Percentiles rank a stretch among this genome's conserved stretches.
phyloP scores from a whole-genome alignment of 1,140 invertebrate species.

The Magallana ariakensis region DNA sequence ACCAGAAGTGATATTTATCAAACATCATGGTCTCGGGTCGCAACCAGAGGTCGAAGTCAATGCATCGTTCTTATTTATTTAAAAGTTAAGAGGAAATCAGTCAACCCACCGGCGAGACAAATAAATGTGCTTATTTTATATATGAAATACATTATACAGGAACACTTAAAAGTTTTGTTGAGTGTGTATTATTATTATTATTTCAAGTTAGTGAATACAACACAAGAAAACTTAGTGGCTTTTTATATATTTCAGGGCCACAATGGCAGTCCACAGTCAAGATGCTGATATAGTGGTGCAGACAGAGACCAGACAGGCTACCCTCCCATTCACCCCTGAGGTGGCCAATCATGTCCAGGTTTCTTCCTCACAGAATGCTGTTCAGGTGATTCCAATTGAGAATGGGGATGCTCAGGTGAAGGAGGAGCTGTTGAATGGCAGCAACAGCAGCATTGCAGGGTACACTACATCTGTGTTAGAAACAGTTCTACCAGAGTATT shows the following conservation, averaged over 20 bases:
- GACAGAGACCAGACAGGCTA: conserved; percentile 52
- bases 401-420: conserved; percentile 39
- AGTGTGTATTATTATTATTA: too few relatives aligned
- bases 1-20: too few relatives aligned
- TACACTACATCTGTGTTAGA: background rate
- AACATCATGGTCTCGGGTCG: too few relatives aligned
- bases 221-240: too few relatives aligned
- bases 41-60: too few relatives aligned
- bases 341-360: conserved; percentile 55
- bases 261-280: conserved; percentile 49
- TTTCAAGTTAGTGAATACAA: too few relatives aligned
- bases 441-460: conserved; percentile 41
- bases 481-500: background rate
- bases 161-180: too few relatives aligned
- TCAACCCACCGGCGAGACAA: too few relatives aligned
- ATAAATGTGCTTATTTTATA: too few relatives aligned
- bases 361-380: conserved; percentile 63
- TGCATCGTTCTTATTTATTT: too few relatives aligned
- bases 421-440: conserved; percentile 42
- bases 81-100: too few relatives aligned
- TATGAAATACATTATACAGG: too few relatives aligned
- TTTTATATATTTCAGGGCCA: background rate
- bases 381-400: conserved; percentile 43
- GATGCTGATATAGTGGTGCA: conserved; percentile 37
- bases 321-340: conserved; percentile 65